phyloP scores from a whole-genome alignment of 2,888 invertebrate genomes.

The Clunio marinus region DNA sequence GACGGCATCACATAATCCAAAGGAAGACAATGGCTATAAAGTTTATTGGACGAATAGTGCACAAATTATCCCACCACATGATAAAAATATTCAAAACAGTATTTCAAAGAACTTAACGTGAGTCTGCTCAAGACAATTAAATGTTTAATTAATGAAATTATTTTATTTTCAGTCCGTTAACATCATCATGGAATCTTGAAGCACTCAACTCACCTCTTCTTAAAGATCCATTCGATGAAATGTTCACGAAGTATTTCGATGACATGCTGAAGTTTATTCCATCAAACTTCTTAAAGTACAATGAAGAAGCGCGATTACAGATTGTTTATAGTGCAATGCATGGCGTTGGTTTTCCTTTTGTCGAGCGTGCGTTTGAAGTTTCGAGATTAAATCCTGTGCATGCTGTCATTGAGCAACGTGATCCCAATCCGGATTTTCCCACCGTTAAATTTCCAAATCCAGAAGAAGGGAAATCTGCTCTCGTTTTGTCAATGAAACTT shows the following conservation, averaged over 20 bases:
- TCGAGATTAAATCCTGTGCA: constrained; percentile 62
- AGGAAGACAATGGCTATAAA: constrained; percentile 95
- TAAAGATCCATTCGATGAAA: constrained; percentile 65
- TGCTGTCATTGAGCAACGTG: constrained; percentile 62
- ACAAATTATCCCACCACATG: constrained; percentile 91
- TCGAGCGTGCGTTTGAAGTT: constrained; percentile 67
- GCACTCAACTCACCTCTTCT: constrained; percentile 57
- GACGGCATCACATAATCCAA: constrained; percentile 94
- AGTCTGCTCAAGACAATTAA: constrained; percentile 44
- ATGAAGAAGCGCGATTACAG: constrained; percentile 56
- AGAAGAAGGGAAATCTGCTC: constrained; percentile 83
- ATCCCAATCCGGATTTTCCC: constrained; percentile 94
- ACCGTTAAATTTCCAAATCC: constrained; percentile 98
- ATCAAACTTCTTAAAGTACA: constrained; percentile 54
- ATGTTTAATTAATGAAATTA: neutral
- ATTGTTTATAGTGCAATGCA: constrained; percentile 97
- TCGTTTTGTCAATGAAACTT: constrained; percentile 69
- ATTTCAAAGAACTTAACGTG: constrained; percentile 70
- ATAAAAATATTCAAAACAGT: constrained; percentile 74
- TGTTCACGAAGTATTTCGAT: constrained; percentile 64
- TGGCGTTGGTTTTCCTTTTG: constrained; percentile 84
- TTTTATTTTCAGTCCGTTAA: constrained; percentile 57
- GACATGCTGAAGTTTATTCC: constrained; percentile 57
- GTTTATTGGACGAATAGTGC: constrained; percentile 94
- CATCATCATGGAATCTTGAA: constrained; percentile 71